These are phyloP conservation scores for Otus sunia DNA, from an alignment of 2,113 vertebrate species.

Conservation along the genomic window DNA sequence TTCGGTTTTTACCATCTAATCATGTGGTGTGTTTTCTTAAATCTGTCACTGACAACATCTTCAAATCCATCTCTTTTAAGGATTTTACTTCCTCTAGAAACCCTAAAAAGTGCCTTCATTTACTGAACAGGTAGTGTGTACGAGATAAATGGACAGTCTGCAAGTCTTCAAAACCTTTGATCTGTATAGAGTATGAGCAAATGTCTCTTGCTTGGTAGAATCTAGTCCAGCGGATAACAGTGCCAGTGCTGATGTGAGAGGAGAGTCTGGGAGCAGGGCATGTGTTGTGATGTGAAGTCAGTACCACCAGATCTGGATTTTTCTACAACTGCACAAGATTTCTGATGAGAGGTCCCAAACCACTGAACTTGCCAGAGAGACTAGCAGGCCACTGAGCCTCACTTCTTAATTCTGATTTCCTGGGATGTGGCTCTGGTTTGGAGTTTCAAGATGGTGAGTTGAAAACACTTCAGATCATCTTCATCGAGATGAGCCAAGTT, in stretches of 20 bases:
- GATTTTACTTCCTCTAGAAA: neutral
- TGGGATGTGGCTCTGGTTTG: neutral
- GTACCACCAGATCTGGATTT: neutral
- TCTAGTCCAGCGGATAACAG: neutral
- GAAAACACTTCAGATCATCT: neutral
- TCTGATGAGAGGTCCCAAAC: neutral
- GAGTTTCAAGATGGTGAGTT: neutral
- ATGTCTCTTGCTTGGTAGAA: neutral
- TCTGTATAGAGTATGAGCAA: neutral
- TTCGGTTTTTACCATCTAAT: neutral
- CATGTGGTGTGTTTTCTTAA: neutral
- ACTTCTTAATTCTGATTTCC: neutral
- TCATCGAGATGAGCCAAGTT: neutral
- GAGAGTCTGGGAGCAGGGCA: neutral
- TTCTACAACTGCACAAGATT: neutral
- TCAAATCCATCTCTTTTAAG: neutral
- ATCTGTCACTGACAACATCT: neutral
- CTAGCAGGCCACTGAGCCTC: neutral
- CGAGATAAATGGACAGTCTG: neutral
- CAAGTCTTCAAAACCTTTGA: neutral
- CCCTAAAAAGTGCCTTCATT: neutral
- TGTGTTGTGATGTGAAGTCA: neutral
- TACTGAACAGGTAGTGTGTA: neutral
- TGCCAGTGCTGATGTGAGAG: neutral
- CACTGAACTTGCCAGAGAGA: neutral